Conservation (phyloP, 2,888 invertebrate genomes). For the Masnerella sp. region DNA sequence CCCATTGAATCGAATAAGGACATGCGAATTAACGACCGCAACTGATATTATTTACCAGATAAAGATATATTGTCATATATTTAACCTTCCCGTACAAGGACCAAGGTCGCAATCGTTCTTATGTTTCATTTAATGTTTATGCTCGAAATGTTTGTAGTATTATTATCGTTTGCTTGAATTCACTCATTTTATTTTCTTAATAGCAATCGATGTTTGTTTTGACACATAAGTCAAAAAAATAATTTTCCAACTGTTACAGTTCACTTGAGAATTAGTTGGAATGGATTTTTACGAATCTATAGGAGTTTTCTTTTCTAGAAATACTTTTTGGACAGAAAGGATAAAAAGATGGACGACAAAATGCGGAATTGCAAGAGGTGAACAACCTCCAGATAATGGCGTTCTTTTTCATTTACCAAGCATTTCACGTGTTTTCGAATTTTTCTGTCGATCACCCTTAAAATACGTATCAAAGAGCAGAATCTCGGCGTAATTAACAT, state of each 20-base stretch:
- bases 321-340: too few species aligned
- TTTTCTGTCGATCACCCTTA: slow-evolving; percentile 59
- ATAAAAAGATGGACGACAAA: too few species aligned
- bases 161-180: too few species aligned
- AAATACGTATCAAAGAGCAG: slow-evolving; percentile 58
- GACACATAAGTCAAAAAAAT: too few species aligned
- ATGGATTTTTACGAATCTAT: too few species aligned
- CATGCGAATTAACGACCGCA: slow-evolving; percentile 29
- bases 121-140: slow-evolving; percentile 45
- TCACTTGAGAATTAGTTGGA: too few species aligned
- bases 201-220: too few species aligned
- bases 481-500: slow-evolving; percentile 75
- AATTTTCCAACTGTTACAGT: too few species aligned
- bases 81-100: slow-evolving; percentile 20
- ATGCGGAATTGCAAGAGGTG: too few species aligned
- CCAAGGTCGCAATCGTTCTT: slow-evolving; percentile 35
- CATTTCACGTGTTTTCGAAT: slow-evolving; percentile 35
- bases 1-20: slow-evolving; percentile 32
- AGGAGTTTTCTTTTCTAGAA: too few species aligned
- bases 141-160: too few species aligned
- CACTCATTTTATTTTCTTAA: too few species aligned
- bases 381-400: slow-evolving; percentile 37
- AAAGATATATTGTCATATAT: slow-evolving; percentile 32
- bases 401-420: slow-evolving; percentile 43
- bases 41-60: slow-evolving; percentile 35